phyloP scores from a whole-genome alignment of 1,140 invertebrate species.

The Cyclargus thomasi region DNA sequence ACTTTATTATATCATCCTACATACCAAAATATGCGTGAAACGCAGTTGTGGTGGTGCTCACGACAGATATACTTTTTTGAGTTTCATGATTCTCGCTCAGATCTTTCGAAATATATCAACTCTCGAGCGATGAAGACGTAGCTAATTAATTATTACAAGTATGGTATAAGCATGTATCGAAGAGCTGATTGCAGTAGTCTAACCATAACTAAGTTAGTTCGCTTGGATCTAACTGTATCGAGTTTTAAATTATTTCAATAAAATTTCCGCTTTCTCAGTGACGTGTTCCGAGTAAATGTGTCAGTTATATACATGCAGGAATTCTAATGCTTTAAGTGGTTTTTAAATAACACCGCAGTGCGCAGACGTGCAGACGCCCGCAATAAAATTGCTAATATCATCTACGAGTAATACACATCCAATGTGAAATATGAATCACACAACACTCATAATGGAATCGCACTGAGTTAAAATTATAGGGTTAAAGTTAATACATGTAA shows the following conservation, averaged over 20 bases:
- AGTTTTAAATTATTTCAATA: conserved; percentile 4
- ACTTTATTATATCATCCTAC: conserved; percentile 19
- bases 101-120: too few relatives aligned
- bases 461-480: background rate
- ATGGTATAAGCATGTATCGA: background rate
- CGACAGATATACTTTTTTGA: background rate
- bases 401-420: background rate
- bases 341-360: background rate
- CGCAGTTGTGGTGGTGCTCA: background rate
- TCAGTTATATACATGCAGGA: background rate
- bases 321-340: background rate
- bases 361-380: conserved; percentile 1
- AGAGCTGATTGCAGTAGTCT: background rate
- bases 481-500: background rate
- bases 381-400: conserved; percentile 3
- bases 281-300: background rate
- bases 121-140: background rate
- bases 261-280: background rate
- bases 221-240: background rate
- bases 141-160: conserved; percentile 3
- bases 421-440: background rate
- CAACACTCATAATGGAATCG: background rate
- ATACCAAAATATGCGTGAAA: background rate
- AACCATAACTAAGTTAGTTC: background rate
- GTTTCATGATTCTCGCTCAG: background rate